Evolutionary conservation across 1,140 invertebrate species (phyloP).

Genomic region (Saccostrea echinata): DNA sequence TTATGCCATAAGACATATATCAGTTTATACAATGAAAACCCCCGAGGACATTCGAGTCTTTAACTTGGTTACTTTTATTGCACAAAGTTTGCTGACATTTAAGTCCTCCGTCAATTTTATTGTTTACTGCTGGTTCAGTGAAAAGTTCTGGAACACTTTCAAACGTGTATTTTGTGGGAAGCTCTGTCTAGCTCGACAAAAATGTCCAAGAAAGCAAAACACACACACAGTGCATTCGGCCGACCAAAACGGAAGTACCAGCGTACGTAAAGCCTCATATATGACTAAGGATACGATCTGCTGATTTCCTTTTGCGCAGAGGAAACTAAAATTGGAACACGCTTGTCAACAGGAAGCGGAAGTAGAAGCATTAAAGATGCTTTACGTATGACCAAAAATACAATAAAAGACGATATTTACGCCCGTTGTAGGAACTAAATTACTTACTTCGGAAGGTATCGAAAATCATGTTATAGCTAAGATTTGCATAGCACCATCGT

Average conservation of each 20-base stretch:
- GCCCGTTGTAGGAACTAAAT: too few relatives aligned
- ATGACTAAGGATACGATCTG: slow-evolving; percentile 70
- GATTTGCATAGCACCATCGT: too few relatives aligned
- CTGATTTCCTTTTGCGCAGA: slow-evolving; percentile 28
- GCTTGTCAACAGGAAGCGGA: not conserved
- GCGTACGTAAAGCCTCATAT: slow-evolving; percentile 65
- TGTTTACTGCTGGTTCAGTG: slow-evolving; percentile 87
- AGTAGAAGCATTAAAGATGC: too few relatives aligned
- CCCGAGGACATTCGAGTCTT: not conserved
- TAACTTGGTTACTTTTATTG: slow-evolving; percentile 41
- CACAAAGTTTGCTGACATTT: slow-evolving; percentile 85
- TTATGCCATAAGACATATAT: slow-evolving; percentile 75
- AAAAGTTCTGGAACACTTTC: slow-evolving; percentile 88
- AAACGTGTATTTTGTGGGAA: slow-evolving; percentile 83
- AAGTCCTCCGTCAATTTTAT: slow-evolving; percentile 87
- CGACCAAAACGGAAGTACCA: slow-evolving; percentile 61
- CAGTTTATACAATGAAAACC: slow-evolving; percentile 74
- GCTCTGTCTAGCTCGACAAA: slow-evolving; percentile 57
- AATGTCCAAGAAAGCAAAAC: slow-evolving; percentile 50
- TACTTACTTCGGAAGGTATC: too few relatives aligned
- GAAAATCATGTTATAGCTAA: too few relatives aligned
- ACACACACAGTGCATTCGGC: slow-evolving; percentile 55
- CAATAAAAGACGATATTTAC: too few relatives aligned
- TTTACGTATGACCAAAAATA: too few relatives aligned
- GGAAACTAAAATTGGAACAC: not conserved